phyloP scores from a whole-genome alignment of 2,113 vertebrate species.

The Ptyas mucosa region DNA sequence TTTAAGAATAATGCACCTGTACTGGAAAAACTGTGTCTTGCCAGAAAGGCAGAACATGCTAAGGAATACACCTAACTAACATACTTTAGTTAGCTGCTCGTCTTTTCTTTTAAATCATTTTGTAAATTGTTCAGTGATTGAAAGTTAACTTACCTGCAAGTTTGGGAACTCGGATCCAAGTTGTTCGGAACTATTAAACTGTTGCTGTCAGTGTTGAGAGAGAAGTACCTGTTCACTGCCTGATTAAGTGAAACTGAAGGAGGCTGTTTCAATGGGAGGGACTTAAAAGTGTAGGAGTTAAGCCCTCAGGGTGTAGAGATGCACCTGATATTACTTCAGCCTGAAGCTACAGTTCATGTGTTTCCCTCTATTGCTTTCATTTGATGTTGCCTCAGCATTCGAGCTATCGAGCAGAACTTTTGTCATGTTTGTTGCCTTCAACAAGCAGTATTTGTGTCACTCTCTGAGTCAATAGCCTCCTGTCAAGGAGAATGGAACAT shows the following conservation, averaged over 20 bases:
- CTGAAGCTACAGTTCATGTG: conserved; percentile 85
- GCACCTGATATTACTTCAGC: conserved; percentile 93
- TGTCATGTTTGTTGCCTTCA: conserved; percentile 48
- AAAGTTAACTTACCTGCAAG: conserved; percentile 63
- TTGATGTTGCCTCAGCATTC: conserved; percentile 59
- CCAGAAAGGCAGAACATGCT: neutral
- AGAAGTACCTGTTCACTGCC: conserved; percentile 75
- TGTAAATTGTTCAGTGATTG: neutral
- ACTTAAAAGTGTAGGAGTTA: conserved; percentile 87
- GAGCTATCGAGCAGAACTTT: conserved; percentile 37
- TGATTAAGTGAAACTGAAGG: conserved; percentile 81
- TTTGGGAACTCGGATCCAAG: conserved; percentile 30
- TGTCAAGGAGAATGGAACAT: neutral
- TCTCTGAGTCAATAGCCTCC: neutral
- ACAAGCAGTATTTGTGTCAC: conserved; percentile 46
- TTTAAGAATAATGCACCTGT: conserved; percentile 60
- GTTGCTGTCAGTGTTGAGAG: conserved; percentile 61
- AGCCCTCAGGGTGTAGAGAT: conserved; percentile 93
- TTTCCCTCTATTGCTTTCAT: conserved; percentile 70
- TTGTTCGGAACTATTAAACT: conserved; percentile 29
- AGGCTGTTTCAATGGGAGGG: conserved; percentile 84
- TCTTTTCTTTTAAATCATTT: neutral
- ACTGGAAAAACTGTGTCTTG: conserved; percentile 37
- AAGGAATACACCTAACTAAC: neutral
- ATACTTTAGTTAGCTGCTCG: neutral